Base-by-base conservation (phyloP, 2,888 invertebrate species). In the Drosophila rellima region DNA sequence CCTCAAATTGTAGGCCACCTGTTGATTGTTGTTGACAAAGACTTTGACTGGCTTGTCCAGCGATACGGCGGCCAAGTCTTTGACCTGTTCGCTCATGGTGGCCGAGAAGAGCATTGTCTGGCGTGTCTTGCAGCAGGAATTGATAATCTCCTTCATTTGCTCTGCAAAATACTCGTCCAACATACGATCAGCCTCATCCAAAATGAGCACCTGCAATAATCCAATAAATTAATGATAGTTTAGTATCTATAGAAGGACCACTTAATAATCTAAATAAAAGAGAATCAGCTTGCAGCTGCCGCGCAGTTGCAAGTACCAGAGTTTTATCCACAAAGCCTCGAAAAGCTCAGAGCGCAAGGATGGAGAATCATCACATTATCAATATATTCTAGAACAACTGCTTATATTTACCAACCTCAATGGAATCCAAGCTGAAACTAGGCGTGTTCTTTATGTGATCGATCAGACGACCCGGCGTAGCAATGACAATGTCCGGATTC, bases 61-160 rank as follows among this genome's bases (percentile, higher is more conserved):
- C 0, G 99, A 98, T 1, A 99, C 97, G 0, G 98, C 95, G 0
- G 98, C 98, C 60, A 99, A 93, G 92, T 98, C 98, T 92, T 98
- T 96, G n/a, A 99, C 99, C 92, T 97, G 96, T 59, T 99, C 99
- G n/a, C 98, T 98, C 99, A 99, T 99, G 13, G 99, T 99, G 35
- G 99, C 99, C 0, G 99, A 99, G 93, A 99, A 99, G 64, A 99
- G 93, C 95, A 99, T 97, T 0, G 98, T 99, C 93, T 99, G 99
- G 10, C 99, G 94, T 15, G 96, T 97, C 63, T 95, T 94, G 0
- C 98, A 95, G 92, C 99, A 99, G 84, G 98, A 96, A 17, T 96
- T 95, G 52, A 99, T 97, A 85, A 99, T 97, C 93, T 99, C 98
- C 91, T 98, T 99, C 98, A 99, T 98, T 93, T 99, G 99, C 80